Evolutionary conservation across 1,140 invertebrate species (phyloP).

Genomic region (Periplaneta americana): DNA sequence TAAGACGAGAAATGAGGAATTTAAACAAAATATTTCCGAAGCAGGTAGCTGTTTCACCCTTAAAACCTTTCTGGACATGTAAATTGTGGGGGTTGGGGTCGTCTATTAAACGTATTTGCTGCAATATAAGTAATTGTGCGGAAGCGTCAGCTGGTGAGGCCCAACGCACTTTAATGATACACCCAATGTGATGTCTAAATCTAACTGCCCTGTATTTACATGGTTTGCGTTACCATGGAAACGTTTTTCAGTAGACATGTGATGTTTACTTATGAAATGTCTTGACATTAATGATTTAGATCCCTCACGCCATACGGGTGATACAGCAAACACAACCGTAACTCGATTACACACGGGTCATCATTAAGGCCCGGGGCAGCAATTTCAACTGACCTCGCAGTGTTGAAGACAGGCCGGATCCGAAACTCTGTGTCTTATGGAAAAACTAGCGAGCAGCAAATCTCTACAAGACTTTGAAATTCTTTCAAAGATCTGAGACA

Average conservation of each 20-base stretch:
- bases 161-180: not conserved
- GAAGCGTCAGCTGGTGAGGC: not conserved
- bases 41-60: no score
- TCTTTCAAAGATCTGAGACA: no score
- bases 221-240: not conserved
- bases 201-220: not conserved
- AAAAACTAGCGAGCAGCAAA: no score
- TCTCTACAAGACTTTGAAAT: no score
- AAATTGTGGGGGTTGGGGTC: no score
- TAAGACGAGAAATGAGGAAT: no score
- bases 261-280: not conserved
- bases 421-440: no score
- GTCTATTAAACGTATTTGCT: no score
- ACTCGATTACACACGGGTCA: not conserved
- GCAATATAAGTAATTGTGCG: not conserved
- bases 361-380: not conserved
- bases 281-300: not conserved
- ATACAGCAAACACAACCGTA: not conserved
- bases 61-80: no score
- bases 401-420: no score
- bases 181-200: not conserved
- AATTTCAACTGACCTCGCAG: not conserved
- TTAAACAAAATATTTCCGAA: no score
- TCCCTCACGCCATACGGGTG: not conserved
- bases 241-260: not conserved